Evolutionary conservation across 2,113 vertebrate species (phyloP).

Genomic region (Vicugna pacos): DNA sequence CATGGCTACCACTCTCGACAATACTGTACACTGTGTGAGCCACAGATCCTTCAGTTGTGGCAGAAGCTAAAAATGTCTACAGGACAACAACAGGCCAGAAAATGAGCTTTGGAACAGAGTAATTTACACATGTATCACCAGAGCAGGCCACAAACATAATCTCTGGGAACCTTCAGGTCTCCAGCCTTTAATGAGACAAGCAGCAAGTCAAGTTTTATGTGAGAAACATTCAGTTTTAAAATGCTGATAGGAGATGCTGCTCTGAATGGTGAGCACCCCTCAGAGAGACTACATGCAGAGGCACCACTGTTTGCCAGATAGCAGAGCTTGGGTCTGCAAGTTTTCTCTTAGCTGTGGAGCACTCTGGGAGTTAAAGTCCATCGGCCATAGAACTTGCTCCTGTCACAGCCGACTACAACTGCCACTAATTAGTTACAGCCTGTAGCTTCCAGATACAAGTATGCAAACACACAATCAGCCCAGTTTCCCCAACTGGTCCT

Average conservation of each 20-base stretch:
- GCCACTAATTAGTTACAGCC: slow-evolving; percentile 16
- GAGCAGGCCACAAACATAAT: slow-evolving; percentile 27
- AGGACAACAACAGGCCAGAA: slow-evolving; percentile 47
- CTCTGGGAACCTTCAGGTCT: background rate
- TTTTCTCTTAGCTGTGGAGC: background rate
- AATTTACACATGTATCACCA: slow-evolving; percentile 50
- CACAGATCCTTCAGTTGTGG: slow-evolving; percentile 48
- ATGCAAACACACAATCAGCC: slow-evolving; percentile 19
- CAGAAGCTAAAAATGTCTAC: slow-evolving; percentile 55
- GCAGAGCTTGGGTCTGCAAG: background rate
- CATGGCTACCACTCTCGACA: background rate
- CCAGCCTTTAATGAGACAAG: slow-evolving; percentile 42
- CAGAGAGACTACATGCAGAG: background rate
- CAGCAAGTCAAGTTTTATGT: slow-evolving; percentile 45
- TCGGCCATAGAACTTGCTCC: background rate
- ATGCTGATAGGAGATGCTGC: background rate
- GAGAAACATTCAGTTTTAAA: slow-evolving; percentile 58
- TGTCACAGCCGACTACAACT: slow-evolving; percentile 9
- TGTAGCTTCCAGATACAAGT: slow-evolving; percentile 29
- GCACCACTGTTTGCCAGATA: background rate
- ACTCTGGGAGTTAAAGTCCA: slow-evolving; percentile 36
- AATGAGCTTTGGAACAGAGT: slow-evolving; percentile 58
- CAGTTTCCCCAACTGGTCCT: background rate
- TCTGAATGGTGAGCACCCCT: background rate
- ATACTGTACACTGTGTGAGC: background rate